These are phyloP conservation scores for Sorex araneus DNA, from an alignment of 2,113 vertebrate genomes.

Conservation along the genomic window DNA sequence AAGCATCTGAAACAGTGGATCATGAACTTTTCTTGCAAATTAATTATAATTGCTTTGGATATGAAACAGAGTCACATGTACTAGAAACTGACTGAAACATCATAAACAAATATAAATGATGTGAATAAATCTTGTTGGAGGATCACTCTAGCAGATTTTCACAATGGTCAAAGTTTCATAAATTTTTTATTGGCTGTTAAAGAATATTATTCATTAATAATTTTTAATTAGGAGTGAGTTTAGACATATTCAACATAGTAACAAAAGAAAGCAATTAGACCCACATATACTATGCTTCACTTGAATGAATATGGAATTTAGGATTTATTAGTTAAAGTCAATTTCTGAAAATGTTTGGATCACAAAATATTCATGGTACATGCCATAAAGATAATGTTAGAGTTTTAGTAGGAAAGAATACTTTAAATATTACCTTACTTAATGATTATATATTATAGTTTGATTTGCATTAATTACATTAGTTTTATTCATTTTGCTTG, in stretches of 20 bases:
- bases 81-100: conserved; percentile 64
- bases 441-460: background rate
- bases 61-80: conserved; percentile 58
- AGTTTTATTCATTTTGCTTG: background rate
- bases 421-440: background rate
- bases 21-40: conserved; percentile 79
- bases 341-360: conserved; percentile 16
- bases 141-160: conserved; percentile 15
- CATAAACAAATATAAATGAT: conserved; percentile 70
- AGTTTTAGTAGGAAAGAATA: background rate
- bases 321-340: conserved; percentile 21
- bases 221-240: conserved; percentile 44
- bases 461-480: no score
- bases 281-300: background rate
- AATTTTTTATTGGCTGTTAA: conserved; percentile 7
- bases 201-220: conserved; percentile 37
- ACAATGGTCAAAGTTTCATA: background rate
- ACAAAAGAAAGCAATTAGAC: conserved; percentile 6
- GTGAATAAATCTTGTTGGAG: background rate
- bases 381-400: background rate
- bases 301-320: conserved; percentile 33
- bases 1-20: conserved; percentile 76
- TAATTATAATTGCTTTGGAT: conserved; percentile 77
- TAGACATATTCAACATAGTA: background rate
- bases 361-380: no score